A percentile compares a stretch with the other conserved stretches of the same genome.
Evolutionary conservation across 2,888 invertebrate genomes (phyloP).

Genomic region (Erynnis tages): DNA sequence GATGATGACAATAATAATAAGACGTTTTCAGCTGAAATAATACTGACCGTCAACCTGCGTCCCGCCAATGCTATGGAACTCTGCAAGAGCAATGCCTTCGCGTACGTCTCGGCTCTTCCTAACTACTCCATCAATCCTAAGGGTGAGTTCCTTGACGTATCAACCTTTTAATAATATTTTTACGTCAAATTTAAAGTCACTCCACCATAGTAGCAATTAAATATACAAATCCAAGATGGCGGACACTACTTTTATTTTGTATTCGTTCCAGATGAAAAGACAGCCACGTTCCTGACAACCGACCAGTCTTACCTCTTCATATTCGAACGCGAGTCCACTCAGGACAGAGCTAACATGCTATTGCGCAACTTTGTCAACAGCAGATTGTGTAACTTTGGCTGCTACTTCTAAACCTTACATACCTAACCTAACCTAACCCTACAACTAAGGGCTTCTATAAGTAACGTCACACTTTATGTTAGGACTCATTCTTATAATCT

Average conservation of each 20-base stretch:
- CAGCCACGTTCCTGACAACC: slow-evolving; percentile 46
- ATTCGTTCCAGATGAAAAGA: slow-evolving; percentile 47
- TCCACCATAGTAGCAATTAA: too few relatives aligned
- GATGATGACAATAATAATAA: too few relatives aligned
- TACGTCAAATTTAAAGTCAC: background rate
- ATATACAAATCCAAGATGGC: too few relatives aligned
- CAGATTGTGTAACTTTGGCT: slow-evolving; percentile 52
- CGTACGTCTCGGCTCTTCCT: slow-evolving; percentile 55
- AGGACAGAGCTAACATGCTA: slow-evolving; percentile 44
- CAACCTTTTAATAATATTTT: background rate
- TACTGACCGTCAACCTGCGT: slow-evolving; percentile 47
- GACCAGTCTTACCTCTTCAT: slow-evolving; percentile 51
- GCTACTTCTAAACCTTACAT: slow-evolving; percentile 35
- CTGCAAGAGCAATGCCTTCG: slow-evolving; percentile 49
- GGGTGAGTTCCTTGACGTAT: slow-evolving; percentile 50
- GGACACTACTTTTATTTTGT: too few relatives aligned
- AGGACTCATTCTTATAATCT: too few relatives aligned
- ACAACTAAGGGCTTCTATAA: too few relatives aligned
- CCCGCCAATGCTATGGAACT: slow-evolving; percentile 42
- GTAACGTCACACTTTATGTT: too few relatives aligned
- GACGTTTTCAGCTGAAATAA: slow-evolving; percentile 54
- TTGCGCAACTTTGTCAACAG: slow-evolving; percentile 47
- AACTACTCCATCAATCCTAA: slow-evolving; percentile 48
- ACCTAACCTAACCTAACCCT: too few relatives aligned
- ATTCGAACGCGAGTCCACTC: slow-evolving; percentile 56